These are phyloP conservation scores for Orussus abietinus DNA, from an alignment of 1,140 invertebrate genomes.

Conservation along the genomic window DNA sequence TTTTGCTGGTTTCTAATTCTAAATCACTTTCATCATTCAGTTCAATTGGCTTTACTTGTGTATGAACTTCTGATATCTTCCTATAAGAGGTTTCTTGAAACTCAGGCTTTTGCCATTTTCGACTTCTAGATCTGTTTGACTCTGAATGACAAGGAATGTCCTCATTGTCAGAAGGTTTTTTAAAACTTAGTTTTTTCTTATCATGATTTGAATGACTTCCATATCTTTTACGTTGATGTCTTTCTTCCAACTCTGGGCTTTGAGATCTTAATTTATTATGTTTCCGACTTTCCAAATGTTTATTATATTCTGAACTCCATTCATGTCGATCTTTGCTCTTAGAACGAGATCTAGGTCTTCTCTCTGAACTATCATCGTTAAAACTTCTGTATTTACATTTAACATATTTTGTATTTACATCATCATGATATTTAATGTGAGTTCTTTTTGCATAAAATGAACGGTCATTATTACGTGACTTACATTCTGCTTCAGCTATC, in stretches of 20 bases:
- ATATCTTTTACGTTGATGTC: slow-evolving; percentile 5
- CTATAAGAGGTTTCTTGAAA: neutral
- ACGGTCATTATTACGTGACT: slow-evolving; percentile 14
- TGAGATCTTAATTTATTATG: neutral
- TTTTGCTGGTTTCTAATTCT: slow-evolving; percentile 20
- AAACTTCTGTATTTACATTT: neutral
- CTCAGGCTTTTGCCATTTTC: slow-evolving; percentile 31
- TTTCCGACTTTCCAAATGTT: slow-evolving; percentile 2
- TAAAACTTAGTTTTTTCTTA: slow-evolving; percentile 46
- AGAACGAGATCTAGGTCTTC: slow-evolving; percentile 21
- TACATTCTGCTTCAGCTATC: slow-evolving; percentile 53
- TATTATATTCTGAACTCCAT: slow-evolving; percentile 5
- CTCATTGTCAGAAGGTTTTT: slow-evolving; percentile 47
- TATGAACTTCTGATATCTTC: neutral
- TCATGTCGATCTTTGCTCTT: slow-evolving; percentile 22
- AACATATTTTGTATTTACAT: neutral
- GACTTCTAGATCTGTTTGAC: slow-evolving; percentile 5
- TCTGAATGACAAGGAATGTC: slow-evolving; percentile 10
- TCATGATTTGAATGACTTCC: slow-evolving; percentile 14
- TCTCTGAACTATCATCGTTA: slow-evolving; percentile 2
- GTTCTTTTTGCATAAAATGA: slow-evolving; percentile 15
- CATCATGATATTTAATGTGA: slow-evolving; percentile 9
- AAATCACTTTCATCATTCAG: slow-evolving; percentile 2
- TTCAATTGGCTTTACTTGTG: slow-evolving; percentile 1
- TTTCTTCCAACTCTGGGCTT: slow-evolving; percentile 3